Evolutionary conservation across 2,113 vertebrate species (phyloP).

Genomic region (Plecotus auritus): DNA sequence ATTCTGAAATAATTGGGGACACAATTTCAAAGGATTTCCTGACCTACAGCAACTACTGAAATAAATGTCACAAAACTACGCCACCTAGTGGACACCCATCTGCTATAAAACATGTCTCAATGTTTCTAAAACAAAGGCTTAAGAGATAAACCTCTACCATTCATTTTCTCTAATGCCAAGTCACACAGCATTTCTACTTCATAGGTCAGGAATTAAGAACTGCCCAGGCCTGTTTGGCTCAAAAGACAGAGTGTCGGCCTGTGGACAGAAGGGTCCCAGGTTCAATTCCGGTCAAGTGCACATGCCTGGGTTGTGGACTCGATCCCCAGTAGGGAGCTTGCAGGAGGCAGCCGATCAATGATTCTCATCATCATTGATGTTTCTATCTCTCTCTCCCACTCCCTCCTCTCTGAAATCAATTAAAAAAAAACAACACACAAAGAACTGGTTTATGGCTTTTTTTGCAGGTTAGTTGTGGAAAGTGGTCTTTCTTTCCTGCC

Average conservation of each 20-base stretch:
- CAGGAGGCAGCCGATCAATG: too few relatives aligned
- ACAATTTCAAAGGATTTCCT: background rate
- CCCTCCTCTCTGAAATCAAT: too few relatives aligned
- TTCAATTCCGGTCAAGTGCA: too few relatives aligned
- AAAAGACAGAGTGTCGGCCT: too few relatives aligned
- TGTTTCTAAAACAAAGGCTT: background rate
- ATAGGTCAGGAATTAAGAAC: background rate
- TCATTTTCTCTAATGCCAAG: background rate
- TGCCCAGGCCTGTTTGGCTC: background rate
- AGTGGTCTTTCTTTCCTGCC: background rate
- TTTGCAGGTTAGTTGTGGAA: too few relatives aligned
- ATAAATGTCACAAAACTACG: background rate
- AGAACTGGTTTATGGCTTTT: background rate
- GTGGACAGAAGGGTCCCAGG: too few relatives aligned
- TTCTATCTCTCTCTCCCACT: too few relatives aligned
- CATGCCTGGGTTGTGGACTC: too few relatives aligned
- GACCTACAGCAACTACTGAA: background rate
- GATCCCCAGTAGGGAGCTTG: too few relatives aligned
- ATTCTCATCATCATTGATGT: too few relatives aligned
- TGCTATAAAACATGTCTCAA: background rate
- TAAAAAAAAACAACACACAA: background rate
- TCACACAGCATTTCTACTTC: background rate
- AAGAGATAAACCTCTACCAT: background rate
- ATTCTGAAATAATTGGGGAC: background rate
- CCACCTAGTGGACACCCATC: slow-evolving; percentile 74